Evolutionary conservation across 2,888 invertebrate species (phyloP).

Genomic region (Alloplasta piceator): DNA sequence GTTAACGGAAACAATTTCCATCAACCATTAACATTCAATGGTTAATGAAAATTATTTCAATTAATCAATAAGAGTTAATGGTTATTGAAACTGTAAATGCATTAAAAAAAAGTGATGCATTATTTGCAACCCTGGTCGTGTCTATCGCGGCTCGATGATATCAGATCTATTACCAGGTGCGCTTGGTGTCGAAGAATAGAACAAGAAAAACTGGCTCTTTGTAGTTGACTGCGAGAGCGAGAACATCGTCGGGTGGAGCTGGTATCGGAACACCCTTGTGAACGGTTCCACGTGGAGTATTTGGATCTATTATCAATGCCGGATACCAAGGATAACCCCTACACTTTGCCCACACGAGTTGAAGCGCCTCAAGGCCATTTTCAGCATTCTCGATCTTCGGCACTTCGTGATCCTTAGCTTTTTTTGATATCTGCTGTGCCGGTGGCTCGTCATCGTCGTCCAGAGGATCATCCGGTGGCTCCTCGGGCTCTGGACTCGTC

Average conservation of each 20-base stretch:
- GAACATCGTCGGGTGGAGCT: constrained; percentile 95
- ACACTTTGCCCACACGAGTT: constrained; percentile 98
- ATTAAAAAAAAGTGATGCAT: too few relatives aligned
- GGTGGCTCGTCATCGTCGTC: constrained; percentile 81
- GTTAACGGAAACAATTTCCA: too few relatives aligned
- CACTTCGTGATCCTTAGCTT: constrained; percentile 69
- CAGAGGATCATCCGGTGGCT: constrained; percentile 76
- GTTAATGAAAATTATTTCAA: too few relatives aligned
- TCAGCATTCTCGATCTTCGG: constrained; percentile 64
- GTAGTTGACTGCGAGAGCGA: constrained; percentile 92
- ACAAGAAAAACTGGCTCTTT: constrained; percentile 94
- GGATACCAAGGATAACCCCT: constrained; percentile 99
- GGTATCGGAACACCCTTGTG: constrained; percentile 98
- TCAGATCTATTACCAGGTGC: constrained; percentile 89
- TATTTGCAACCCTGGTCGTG: too few relatives aligned
- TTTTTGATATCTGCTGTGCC: constrained; percentile 54
- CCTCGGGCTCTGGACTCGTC: constrained; percentile 78
- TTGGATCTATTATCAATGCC: constrained; percentile 96
- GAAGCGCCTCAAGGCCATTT: constrained; percentile 90
- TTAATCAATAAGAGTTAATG: too few relatives aligned
- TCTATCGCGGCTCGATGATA: too few relatives aligned
- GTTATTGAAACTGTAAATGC: too few relatives aligned
- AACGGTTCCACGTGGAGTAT: constrained; percentile 94
- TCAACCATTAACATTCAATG: too few relatives aligned
- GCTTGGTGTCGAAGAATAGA: constrained; percentile 97